Percentiles rank a stretch among this genome's conserved stretches.
Evolutionary conservation across 53 echinoderm and acorn worm genomes (phyloP).

Genomic region (Paracentrotus lividus): DNA sequence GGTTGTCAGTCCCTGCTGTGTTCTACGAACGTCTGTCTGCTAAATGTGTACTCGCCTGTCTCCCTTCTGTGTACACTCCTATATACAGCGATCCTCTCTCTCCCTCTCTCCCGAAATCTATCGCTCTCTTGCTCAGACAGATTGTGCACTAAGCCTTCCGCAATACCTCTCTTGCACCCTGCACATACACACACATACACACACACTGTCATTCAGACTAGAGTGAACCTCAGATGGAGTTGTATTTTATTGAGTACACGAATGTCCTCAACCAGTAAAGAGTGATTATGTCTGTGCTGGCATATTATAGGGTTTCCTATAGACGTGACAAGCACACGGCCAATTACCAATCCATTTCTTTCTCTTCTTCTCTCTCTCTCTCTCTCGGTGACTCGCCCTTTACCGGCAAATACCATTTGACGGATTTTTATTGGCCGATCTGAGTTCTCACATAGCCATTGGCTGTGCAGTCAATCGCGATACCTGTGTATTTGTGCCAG

Average conservation of each 20-base stretch:
- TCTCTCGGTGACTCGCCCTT: conserved; percentile 6
- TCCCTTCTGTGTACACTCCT: conserved; percentile 64
- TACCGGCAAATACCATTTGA: conserved; percentile 39
- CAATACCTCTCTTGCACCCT: conserved; percentile 30
- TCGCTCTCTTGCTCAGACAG: conserved; percentile 52
- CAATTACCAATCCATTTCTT: conserved; percentile 55
- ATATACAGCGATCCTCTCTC: conserved; percentile 60
- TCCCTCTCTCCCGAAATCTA: conserved; percentile 22
- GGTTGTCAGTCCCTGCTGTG: conserved; percentile 47
- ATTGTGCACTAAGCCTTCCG: conserved; percentile 66
- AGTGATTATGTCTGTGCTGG: conserved; percentile 64
- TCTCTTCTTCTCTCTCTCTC: conserved; percentile 37
- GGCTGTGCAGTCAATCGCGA: conserved; percentile 35
- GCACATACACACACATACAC: conserved; percentile 13
- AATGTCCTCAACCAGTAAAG: conserved; percentile 60
- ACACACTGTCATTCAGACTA: conserved; percentile 56
- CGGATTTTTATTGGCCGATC: conserved; percentile 59
- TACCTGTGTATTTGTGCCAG: conserved; percentile 45
- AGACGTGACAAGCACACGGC: conserved; percentile 63
- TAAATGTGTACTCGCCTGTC: conserved; percentile 55
- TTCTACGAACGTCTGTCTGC: conserved; percentile 40
- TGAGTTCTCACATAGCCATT: conserved; percentile 39
- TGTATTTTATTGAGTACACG: conserved; percentile 60
- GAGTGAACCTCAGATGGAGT: conserved; percentile 38
- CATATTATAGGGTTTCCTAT: conserved; percentile 49